phyloP scores from a whole-genome alignment of 2,113 vertebrate genomes.

The Madoqua kirkii region DNA sequence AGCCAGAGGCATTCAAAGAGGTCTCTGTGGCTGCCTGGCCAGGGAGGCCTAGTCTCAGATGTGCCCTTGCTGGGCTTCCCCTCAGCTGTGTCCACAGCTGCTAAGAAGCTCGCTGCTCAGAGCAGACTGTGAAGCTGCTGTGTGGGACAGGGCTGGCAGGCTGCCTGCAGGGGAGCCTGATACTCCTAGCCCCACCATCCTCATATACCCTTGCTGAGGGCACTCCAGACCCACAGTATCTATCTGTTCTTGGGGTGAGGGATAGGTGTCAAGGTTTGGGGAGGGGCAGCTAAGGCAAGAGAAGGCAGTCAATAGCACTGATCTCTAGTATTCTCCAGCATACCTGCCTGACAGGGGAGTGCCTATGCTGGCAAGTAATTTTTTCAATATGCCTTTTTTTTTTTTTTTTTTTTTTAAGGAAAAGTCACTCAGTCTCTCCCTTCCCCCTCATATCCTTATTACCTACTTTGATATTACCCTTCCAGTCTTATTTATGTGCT shows the following conservation, averaged over 20 bases:
- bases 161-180: neutral
- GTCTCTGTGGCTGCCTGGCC: neutral
- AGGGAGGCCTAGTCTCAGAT: neutral
- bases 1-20: neutral
- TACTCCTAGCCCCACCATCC: neutral
- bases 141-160: neutral
- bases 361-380: neutral
- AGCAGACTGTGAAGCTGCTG: neutral
- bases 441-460: neutral
- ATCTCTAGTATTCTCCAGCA: neutral
- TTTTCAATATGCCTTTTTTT: neutral
- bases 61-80: neutral
- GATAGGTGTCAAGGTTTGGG: neutral
- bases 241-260: neutral
- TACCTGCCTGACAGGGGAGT: neutral
- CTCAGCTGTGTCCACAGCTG: neutral
- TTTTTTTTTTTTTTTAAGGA: neutral
- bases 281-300: neutral
- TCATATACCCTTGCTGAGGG: neutral
- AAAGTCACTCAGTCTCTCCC: neutral
- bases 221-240: neutral
- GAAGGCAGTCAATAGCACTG: neutral
- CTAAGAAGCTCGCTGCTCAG: neutral
- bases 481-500: neutral
- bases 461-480: neutral